These are phyloP conservation scores for Orestias chungarensis DNA, from an alignment of 2,797 vertebrate genomes.

Conservation along the genomic window DNA sequence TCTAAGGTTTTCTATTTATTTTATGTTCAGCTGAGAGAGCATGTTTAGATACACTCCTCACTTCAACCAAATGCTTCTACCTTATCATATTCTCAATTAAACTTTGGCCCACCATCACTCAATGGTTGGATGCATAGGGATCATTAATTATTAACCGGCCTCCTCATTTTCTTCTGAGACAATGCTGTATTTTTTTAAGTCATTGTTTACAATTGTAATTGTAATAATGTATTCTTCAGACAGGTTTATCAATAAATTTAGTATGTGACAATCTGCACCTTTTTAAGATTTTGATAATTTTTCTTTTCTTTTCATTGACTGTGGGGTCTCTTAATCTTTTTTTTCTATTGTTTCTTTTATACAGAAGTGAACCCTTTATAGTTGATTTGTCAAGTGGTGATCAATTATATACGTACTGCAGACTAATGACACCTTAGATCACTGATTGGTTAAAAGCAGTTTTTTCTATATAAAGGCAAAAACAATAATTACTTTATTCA, in stretches of 20 bases:
- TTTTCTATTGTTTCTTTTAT: neutral
- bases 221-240: too few species aligned
- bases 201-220: too few species aligned
- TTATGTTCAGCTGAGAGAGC: neutral
- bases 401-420: neutral
- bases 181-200: neutral
- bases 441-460: neutral
- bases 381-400: neutral
- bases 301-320: neutral
- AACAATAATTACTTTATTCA: neutral
- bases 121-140: neutral
- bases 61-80: neutral
- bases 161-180: neutral
- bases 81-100: neutral
- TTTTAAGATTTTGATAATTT: neutral
- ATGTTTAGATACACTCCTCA: neutral
- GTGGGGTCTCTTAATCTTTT: neutral
- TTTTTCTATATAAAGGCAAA: neutral
- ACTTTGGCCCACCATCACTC: neutral
- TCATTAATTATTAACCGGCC: neutral
- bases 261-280: neutral
- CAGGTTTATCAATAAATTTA: neutral
- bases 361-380: neutral
- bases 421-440: neutral
- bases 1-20: neutral